Conservation (phyloP, 2,888 invertebrate genomes). For the Apamea crenata region DNA sequence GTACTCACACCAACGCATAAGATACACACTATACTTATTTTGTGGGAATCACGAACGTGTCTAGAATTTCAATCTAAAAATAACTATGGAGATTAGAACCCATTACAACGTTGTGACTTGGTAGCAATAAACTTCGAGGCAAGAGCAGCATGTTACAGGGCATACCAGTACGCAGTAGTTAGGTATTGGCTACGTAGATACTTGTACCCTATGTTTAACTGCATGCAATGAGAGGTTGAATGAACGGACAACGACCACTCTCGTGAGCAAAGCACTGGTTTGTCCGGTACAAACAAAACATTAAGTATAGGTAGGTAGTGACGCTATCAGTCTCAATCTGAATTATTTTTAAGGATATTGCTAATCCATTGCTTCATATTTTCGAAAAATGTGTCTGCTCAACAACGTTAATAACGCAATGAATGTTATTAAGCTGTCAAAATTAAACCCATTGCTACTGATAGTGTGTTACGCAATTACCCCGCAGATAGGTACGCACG, state of each 20-base stretch:
- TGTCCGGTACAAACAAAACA: background rate
- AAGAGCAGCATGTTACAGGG: background rate
- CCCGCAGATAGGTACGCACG: background rate
- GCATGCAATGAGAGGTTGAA: slow-evolving; percentile 18
- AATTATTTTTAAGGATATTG: no score
- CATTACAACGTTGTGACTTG: background rate
- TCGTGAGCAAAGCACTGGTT: background rate
- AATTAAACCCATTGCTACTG: no score
- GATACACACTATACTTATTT: background rate
- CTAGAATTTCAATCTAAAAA: background rate
- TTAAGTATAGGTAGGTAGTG: background rate
- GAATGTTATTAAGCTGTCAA: no score
- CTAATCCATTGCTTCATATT: no score
- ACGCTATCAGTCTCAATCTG: background rate
- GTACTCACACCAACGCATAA: background rate
- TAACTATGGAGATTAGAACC: background rate
- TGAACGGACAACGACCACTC: slow-evolving; percentile 35
- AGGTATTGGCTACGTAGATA: background rate
- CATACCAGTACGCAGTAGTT: background rate
- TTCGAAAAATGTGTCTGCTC: no score
- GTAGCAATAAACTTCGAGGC: slow-evolving; percentile 4
- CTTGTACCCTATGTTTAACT: background rate
- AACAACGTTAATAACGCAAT: no score
- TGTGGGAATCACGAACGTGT: background rate
- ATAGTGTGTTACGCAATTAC: no score